Base-by-base conservation (phyloP, 2,888 invertebrate species). In the Mycogona germanica region DNA sequence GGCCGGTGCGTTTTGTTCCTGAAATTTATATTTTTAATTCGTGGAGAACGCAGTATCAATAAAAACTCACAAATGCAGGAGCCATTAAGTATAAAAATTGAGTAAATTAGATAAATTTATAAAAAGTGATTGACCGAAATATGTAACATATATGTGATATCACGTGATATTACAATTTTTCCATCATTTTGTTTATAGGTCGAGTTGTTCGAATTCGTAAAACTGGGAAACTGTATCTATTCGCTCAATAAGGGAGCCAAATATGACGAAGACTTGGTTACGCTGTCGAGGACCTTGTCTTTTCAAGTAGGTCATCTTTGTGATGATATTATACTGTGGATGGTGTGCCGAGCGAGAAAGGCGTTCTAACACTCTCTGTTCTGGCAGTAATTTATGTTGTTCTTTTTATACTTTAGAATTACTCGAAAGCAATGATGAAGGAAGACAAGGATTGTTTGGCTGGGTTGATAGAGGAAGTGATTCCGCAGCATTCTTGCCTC, bases 361-460 rank as follows among this genome's bases (percentile, higher is more conserved):
- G n/a, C n/a, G n/a, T n/a, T n/a, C n/a, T n/a, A n/a, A n/a, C n/a
- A n/a, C n/a, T n/a, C n/a, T n/a, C 46, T 28, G 2, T 48, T 46
- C 7, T 48, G 19, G 21, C 52, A 52, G 30, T 3, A 14, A 9
- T 46, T 25, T 38, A 53, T 51, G 30, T 45, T 47, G 21, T 2
- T 4, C 48, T 25, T 37, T 44, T 44, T 40, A 3, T 53, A 69
- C 67, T 23, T 14, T 45, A 48, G 48, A 17, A 23, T n/a, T 69
- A 68, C 57, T 63, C 56, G 19, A 60, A 62, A 17, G 64, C 67
- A 41, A 62, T 64, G 60, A 60, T 59, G 28, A 58, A 58, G 19
- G 57, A 58, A 7, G 92, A 93, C 72, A 87, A 88, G 0, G 91
- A 92, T 70, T 76, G 78, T 63, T 67, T 93, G 53, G 82, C 82